These are phyloP conservation scores for Platyscapa corneri DNA, from an alignment of 1,140 invertebrate species.

Conservation along the genomic window DNA sequence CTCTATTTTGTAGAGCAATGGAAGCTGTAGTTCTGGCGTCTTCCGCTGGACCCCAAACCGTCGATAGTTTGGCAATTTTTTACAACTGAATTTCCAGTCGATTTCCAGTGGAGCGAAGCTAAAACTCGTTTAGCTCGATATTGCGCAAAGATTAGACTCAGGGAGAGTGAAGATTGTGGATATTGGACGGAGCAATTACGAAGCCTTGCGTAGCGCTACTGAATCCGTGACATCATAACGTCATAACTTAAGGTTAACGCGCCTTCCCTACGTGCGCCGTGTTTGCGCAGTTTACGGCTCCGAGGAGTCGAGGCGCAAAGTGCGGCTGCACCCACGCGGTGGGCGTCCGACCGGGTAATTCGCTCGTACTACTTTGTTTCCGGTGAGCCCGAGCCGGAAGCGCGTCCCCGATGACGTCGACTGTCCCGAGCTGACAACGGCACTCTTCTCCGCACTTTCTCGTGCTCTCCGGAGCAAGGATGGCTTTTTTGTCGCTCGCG, in stretches of 20 bases:
- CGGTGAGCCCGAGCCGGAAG: neutral
- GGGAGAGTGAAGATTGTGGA: neutral
- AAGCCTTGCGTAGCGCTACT: neutral
- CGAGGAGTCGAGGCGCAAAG: neutral
- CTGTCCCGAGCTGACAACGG: neutral
- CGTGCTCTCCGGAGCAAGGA: no score
- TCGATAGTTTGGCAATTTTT: no score
- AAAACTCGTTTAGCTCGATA: neutral
- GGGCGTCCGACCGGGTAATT: neutral
- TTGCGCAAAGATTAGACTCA: no score
- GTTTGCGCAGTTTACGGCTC: neutral
- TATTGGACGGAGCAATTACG: neutral
- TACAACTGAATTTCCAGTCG: no score
- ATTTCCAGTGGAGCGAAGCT: no score
- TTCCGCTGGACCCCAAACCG: no score
- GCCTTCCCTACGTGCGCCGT: neutral
- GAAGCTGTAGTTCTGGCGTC: no score
- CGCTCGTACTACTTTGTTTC: neutral
- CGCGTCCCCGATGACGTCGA: slow-evolving; percentile 1
- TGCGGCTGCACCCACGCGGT: slow-evolving; percentile 14
- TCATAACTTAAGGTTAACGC: slow-evolving; percentile 44
- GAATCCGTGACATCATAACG: slow-evolving; percentile 4
- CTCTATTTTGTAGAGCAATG: no score
- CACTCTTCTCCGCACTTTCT: neutral
- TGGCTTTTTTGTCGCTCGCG: no score